Conservation (phyloP, 2,888 invertebrate genomes). For the Oxycera nigricornis region DNA sequence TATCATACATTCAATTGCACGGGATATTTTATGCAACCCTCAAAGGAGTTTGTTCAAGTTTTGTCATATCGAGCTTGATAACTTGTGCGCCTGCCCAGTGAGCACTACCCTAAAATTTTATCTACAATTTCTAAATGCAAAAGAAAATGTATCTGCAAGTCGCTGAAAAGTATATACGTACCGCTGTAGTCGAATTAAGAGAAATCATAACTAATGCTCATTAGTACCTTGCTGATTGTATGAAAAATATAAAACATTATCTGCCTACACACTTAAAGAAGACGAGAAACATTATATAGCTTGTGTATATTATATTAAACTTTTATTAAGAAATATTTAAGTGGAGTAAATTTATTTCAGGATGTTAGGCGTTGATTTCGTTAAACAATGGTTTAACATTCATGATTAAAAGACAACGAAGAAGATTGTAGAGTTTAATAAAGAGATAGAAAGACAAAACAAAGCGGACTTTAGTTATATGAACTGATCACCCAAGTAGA, state of each 20-base stretch:
- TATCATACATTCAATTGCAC: no score
- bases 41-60: no score
- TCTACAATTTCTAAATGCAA: not conserved
- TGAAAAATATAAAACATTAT: not conserved
- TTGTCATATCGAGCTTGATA: no score
- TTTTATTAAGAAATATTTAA: not conserved
- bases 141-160: not conserved
- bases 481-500: not conserved
- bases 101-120: constrained; percentile 7
- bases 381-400: no score
- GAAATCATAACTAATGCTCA: not conserved
- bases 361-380: not conserved
- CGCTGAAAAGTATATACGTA: constrained; percentile 1
- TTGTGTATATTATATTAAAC: not conserved
- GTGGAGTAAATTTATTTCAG: not conserved
- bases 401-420: not conserved
- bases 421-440: not conserved
- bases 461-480: not conserved
- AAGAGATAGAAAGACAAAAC: not conserved
- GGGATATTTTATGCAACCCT: no score
- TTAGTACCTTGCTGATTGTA: not conserved
- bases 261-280: constrained; percentile 14
- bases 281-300: constrained; percentile 1
- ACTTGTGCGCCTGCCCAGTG: no score
- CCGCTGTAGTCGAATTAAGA: not conserved